Evolutionary conservation across 2,888 invertebrate genomes (phyloP), one percentile per base, ranked within the genome.

Genomic region (Drosophila kambysellisi): DNA sequence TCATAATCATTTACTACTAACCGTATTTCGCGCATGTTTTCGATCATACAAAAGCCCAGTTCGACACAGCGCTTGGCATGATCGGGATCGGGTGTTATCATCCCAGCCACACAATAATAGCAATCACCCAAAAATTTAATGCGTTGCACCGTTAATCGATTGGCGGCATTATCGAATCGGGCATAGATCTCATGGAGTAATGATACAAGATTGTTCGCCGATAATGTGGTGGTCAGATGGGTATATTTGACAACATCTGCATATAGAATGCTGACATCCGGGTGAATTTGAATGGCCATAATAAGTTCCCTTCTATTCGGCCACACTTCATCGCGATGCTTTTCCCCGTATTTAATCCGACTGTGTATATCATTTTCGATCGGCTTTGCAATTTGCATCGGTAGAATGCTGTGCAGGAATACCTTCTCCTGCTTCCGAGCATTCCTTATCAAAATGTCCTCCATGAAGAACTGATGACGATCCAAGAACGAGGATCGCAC

Each of bases 201-300:
- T 88, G 97, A 97, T 0, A 98, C 97, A 81, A 98, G 95, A 72
- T 96, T 95, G 89, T 96, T 95, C 0, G 97, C 97, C 0, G 96
- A 95, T 57, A 98, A 92, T 0, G 96, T 96, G 0, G 96, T 96
- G 0, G 98, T 98, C 35, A 92, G 43, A 41, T 93, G 76, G 0
- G 98, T 98, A 90, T 98, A 98, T 93, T 98, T 98, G 0, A 98
- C 98, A 35, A 98, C 97, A 92, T 98, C 98, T 0, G 98, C 98
- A 91, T 97, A 98, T 30, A 98, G 93, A 79, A 98, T 97, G 86
- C 97, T 96, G 2, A 98, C 98, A 89, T 98, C 96, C 8, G 96
- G 95, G 91, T 98, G 97, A 43, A 96, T 95, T 92, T 97, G 94
- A 91, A 97, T 96, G 83, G 98, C 98, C 70, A 89, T 76, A 29